These are phyloP conservation scores for Linyphia triangularis DNA, from an alignment of 2,888 invertebrate genomes.

Conservation along the genomic window DNA sequence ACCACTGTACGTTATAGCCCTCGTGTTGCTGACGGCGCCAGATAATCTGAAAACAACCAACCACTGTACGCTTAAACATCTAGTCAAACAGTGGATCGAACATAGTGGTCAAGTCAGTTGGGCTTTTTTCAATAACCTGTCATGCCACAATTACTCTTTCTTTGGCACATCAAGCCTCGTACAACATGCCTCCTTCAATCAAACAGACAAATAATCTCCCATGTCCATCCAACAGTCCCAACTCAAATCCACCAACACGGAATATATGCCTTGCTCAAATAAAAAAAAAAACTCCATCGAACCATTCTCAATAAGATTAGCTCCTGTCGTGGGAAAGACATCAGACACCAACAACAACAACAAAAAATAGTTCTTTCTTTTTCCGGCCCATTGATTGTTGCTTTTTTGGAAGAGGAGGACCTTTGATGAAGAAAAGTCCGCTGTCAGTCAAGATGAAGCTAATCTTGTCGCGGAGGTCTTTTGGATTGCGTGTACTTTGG, in stretches of 20 bases:
- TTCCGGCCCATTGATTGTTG: background rate
- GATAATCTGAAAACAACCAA: too few species aligned
- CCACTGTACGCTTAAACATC: too few species aligned
- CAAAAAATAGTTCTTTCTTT: background rate
- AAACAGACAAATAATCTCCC: background rate
- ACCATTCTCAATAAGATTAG: background rate
- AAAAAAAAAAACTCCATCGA: background rate
- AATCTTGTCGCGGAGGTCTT: conserved; percentile 2
- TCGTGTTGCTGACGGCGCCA: too few species aligned
- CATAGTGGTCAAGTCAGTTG: too few species aligned
- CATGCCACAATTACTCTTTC: too few species aligned
- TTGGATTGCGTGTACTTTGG: background rate
- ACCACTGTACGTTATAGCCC: too few species aligned
- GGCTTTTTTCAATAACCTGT: too few species aligned
- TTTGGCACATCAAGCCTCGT: too few species aligned
- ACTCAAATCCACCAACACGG: background rate
- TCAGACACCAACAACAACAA: conserved; percentile 25
- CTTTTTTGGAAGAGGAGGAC: background rate
- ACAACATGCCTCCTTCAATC: background rate
- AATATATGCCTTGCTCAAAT: background rate
- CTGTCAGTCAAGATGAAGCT: conserved; percentile 29
- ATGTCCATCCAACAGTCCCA: background rate
- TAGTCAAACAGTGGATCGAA: too few species aligned
- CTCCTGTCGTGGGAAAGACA: background rate
- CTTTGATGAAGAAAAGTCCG: background rate